These are phyloP conservation scores for Drosophila diplacantha DNA, from an alignment of 2,888 invertebrate genomes.

Conservation along the genomic window DNA sequence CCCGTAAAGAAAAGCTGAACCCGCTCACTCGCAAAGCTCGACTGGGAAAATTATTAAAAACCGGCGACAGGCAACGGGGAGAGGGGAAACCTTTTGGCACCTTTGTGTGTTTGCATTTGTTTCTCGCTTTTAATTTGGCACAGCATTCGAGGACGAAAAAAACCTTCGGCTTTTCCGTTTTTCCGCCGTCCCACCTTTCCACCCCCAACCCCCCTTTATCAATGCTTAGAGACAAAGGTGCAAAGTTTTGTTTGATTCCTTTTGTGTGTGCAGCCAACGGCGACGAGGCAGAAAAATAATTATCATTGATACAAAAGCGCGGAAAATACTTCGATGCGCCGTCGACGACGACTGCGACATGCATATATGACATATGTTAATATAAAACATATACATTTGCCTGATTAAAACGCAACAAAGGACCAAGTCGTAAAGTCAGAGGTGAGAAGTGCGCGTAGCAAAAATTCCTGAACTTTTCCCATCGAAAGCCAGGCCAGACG, in stretches of 20 bases:
- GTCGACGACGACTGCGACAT: neutral
- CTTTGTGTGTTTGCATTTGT: conserved; percentile 66
- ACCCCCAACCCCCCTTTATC: conserved; percentile 4
- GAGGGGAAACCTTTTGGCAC: conserved; percentile 64
- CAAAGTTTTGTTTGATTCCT: conserved; percentile 73
- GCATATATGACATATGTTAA: conserved; percentile 34
- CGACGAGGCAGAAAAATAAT: conserved; percentile 64
- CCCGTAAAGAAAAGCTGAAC: conserved; percentile 47
- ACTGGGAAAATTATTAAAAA: conserved; percentile 60
- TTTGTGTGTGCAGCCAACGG: conserved; percentile 67
- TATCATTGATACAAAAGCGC: conserved; percentile 69
- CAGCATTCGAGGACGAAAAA: conserved; percentile 17
- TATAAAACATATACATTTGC: conserved; percentile 47
- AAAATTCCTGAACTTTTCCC: conserved; percentile 1
- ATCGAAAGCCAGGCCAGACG: conserved; percentile 4
- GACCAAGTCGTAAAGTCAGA: conserved; percentile 24
- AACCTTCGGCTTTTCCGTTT: conserved; percentile 8
- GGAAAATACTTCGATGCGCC: conserved; percentile 39
- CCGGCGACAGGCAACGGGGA: conserved; percentile 7
- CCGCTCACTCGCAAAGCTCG: conserved; percentile 41
- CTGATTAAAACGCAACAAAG: conserved; percentile 48
- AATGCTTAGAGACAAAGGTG: conserved; percentile 59
- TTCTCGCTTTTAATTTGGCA: conserved; percentile 74
- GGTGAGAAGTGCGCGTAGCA: conserved; percentile 9
- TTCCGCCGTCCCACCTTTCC: neutral